These are phyloP conservation scores for Allygus modestus DNA, from an alignment of 2,888 invertebrate genomes.

Conservation along the genomic window DNA sequence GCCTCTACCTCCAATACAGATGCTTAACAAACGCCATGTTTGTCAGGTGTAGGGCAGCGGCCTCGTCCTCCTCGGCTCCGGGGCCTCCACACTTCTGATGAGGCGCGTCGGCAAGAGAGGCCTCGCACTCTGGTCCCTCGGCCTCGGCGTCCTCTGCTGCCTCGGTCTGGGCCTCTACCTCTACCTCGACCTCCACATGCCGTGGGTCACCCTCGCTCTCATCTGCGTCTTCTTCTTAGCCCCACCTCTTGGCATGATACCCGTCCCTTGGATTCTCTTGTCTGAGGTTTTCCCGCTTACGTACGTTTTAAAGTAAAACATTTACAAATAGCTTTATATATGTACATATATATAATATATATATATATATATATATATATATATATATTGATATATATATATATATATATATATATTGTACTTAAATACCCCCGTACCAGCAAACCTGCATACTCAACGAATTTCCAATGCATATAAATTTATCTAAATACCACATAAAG, in stretches of 20 bases:
- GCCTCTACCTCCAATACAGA: no score
- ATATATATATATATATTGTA: no score
- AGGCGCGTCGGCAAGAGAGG: constrained; percentile 61
- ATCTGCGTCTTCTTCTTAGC: constrained; percentile 75
- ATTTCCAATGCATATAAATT: no score
- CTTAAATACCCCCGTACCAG: no score
- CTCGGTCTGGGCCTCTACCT: constrained; percentile 61
- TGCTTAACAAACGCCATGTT: no score
- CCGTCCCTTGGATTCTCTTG: constrained; percentile 77
- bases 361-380: no score
- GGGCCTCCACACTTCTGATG: constrained; percentile 56
- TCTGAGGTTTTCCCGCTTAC: constrained; percentile 79
- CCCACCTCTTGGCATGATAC: constrained; percentile 73
- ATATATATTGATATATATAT: no score
- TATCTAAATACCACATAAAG: no score
- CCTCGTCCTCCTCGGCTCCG: constrained; percentile 51
- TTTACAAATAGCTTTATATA: background rate
- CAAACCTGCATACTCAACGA: no score
- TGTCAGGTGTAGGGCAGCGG: background rate
- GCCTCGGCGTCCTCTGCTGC: constrained; percentile 54
- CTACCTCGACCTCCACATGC: constrained; percentile 72
- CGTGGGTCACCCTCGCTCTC: constrained; percentile 74
- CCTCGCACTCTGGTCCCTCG: constrained; percentile 59
- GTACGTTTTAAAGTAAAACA: constrained; percentile 71
- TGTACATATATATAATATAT: no score